Conservation (phyloP, 2,113 vertebrate species). For the Aleadryas rufinucha region DNA sequence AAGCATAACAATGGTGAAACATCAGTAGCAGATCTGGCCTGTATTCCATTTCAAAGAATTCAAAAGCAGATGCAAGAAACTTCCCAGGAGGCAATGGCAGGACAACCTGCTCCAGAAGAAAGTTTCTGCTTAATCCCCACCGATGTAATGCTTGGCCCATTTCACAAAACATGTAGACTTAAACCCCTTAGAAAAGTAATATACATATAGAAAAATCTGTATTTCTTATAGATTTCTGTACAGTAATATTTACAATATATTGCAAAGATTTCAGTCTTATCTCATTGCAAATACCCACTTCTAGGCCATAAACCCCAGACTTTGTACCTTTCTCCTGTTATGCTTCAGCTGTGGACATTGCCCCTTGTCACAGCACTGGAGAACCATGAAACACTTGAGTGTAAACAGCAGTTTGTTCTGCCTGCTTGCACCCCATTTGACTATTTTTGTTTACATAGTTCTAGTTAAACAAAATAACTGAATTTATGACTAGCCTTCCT, state of each 20-base stretch:
- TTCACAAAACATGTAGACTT: neutral
- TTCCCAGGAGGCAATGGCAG: neutral
- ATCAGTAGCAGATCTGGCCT: neutral
- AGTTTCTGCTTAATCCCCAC: neutral
- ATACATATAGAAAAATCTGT: neutral
- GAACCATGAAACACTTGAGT: neutral
- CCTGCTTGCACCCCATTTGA: neutral
- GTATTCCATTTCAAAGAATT: neutral
- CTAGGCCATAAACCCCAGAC: neutral
- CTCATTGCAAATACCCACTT: neutral
- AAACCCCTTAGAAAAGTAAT: neutral
- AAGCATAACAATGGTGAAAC: neutral
- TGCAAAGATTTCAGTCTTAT: neutral
- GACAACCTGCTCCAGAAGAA: neutral
- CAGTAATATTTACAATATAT: conserved; percentile 54
- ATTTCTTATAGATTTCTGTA: conserved; percentile 27
- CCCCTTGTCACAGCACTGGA: neutral
- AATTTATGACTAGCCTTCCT: neutral
- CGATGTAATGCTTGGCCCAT: rapidly evolving
- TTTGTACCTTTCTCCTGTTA: neutral
- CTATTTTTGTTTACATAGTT: neutral
- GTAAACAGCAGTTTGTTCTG: neutral
- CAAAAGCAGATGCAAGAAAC: neutral
- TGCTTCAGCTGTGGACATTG: neutral
- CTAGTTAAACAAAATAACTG: neutral